Percentiles rank a stretch among this genome's conserved stretches.
These are phyloP conservation scores for Argynnis bischoffii DNA, from an alignment of 2,888 invertebrate genomes.

Conservation along the genomic window DNA sequence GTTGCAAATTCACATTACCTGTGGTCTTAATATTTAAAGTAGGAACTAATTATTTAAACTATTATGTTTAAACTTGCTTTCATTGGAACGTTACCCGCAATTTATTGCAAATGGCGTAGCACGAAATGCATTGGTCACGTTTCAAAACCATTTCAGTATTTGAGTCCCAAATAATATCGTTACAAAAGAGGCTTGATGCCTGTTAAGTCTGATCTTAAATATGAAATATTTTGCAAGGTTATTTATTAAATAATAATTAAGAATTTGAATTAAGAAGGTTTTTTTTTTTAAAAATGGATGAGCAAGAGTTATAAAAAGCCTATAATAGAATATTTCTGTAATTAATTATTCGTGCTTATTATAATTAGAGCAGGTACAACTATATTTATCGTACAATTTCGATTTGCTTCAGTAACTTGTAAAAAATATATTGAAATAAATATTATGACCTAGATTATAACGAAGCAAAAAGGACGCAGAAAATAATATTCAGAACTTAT, in stretches of 20 bases:
- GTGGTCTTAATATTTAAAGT: background rate
- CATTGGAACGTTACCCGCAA: slow-evolving; percentile 27
- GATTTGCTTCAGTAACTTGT: background rate
- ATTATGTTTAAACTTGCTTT: slow-evolving; percentile 11
- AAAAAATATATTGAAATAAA: slow-evolving; percentile 12
- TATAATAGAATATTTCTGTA: too few relatives aligned
- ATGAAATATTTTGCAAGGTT: background rate
- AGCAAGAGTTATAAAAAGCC: too few relatives aligned
- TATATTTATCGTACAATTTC: too few relatives aligned
- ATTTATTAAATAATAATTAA: too few relatives aligned
- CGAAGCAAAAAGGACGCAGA: slow-evolving; percentile 18
- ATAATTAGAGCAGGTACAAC: too few relatives aligned
- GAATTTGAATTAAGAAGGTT: too few relatives aligned
- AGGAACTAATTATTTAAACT: slow-evolving; percentile 17
- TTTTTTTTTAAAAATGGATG: too few relatives aligned
- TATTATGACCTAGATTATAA: slow-evolving; percentile 25
- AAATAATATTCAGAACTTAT: slow-evolving; percentile 17
- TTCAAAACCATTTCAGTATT: slow-evolving; percentile 36
- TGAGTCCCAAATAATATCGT: slow-evolving; percentile 34
- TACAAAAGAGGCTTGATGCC: slow-evolving; percentile 25
- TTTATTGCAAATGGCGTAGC: slow-evolving; percentile 40
- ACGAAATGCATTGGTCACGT: slow-evolving; percentile 48
- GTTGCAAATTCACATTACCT: background rate
- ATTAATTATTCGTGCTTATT: too few relatives aligned
- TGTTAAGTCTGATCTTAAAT: slow-evolving; percentile 23